Percentiles rank a stretch among this genome's conserved stretches.
Conservation (phyloP, 2,888 invertebrate genomes). For the Biston stratarius region DNA sequence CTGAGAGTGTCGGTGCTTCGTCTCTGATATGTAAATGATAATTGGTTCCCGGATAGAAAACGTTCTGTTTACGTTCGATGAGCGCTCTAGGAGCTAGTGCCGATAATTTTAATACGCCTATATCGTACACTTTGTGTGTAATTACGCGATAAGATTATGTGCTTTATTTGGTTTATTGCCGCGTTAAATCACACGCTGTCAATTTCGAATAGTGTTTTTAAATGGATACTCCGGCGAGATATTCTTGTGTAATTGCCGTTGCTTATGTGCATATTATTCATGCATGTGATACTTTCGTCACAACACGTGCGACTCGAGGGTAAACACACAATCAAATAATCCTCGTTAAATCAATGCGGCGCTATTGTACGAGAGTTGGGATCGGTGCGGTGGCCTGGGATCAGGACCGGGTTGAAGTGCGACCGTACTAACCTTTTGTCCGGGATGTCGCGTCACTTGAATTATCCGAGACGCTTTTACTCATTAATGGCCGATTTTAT, state of each 20-base stretch:
- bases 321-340: constrained; percentile 63
- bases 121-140: constrained; percentile 64
- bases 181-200: constrained; percentile 43
- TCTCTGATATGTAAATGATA: constrained; percentile 85
- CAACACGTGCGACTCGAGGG: constrained; percentile 23
- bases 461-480: constrained; percentile 77
- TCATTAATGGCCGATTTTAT: constrained; percentile 82
- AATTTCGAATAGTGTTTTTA: constrained; percentile 34
- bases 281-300: constrained; percentile 4
- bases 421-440: constrained; percentile 66
- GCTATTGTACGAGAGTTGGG: constrained; percentile 53
- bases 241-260: constrained; percentile 19
- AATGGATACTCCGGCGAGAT: constrained; percentile 27
- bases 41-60: constrained; percentile 84
- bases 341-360: constrained; percentile 57
- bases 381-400: constrained; percentile 44
- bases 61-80: constrained; percentile 78
- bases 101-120: constrained; percentile 73
- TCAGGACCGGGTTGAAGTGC: constrained; percentile 41
- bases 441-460: constrained; percentile 71
- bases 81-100: constrained; percentile 70
- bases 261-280: background rate
- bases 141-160: constrained; percentile 72
- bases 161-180: constrained; percentile 56
- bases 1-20: constrained; percentile 80